A percentile compares a stretch with the other conserved stretches of the same genome.
phyloP scores from a whole-genome alignment of 2,797 vertebrate genomes.

The Morus bassanus region DNA sequence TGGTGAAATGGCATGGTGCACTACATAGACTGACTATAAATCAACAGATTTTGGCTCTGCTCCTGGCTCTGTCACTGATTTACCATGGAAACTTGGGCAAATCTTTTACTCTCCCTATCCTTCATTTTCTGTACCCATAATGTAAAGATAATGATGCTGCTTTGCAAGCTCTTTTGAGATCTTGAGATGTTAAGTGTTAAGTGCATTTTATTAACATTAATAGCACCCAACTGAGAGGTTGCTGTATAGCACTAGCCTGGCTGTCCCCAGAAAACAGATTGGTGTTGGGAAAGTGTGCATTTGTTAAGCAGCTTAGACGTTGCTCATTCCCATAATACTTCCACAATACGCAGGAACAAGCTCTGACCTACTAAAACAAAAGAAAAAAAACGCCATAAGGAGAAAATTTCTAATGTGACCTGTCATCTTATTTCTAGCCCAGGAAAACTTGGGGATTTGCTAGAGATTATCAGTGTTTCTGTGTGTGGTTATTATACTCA shows the following conservation, averaged over 20 bases:
- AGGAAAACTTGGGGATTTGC: slow-evolving; percentile 44
- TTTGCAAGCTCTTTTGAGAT: slow-evolving; percentile 60
- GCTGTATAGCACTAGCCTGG: slow-evolving; percentile 16
- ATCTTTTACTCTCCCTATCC: slow-evolving; percentile 2
- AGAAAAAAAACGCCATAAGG: background rate
- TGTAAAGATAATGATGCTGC: slow-evolving; percentile 50
- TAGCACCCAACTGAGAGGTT: slow-evolving; percentile 43
- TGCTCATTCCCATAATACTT: slow-evolving; percentile 44
- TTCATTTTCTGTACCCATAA: slow-evolving; percentile 27
- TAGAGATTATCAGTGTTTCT: slow-evolving; percentile 23
- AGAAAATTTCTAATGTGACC: slow-evolving; percentile 28
- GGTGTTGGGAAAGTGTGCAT: slow-evolving; percentile 50
- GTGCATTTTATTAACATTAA: slow-evolving; percentile 53
- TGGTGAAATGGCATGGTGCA: slow-evolving; percentile 54
- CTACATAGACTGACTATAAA: slow-evolving; percentile 46
- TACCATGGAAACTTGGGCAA: slow-evolving; percentile 66
- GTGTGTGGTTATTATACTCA: background rate
- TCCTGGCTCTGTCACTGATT: slow-evolving; percentile 59
- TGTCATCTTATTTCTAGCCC: background rate
- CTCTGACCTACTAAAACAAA: slow-evolving; percentile 50
- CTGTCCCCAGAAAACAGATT: slow-evolving; percentile 62
- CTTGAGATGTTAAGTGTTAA: slow-evolving; percentile 46
- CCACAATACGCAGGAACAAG: background rate
- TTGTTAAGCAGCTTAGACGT: slow-evolving; percentile 59
- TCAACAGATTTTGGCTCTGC: slow-evolving; percentile 61